phyloP scores from a whole-genome alignment of 2,888 invertebrate species.

The Nomada lathburiana region DNA sequence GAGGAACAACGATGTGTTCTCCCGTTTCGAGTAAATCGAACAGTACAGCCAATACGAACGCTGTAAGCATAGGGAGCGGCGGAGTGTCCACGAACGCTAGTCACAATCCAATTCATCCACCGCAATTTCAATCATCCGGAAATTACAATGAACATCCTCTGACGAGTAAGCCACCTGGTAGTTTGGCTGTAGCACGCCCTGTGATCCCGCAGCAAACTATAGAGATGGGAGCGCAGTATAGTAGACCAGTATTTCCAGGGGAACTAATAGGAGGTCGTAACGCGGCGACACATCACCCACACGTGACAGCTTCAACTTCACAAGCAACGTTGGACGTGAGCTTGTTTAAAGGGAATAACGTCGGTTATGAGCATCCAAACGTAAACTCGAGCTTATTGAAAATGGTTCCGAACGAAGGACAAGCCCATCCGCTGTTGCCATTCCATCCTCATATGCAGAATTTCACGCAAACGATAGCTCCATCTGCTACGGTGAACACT shows the following conservation, averaged over 20 bases:
- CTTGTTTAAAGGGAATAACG: slow-evolving; percentile 77
- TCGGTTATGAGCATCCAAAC: slow-evolving; percentile 77
- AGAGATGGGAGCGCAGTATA: slow-evolving; percentile 77
- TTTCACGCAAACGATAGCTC: slow-evolving; percentile 80
- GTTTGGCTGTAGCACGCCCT: slow-evolving; percentile 81
- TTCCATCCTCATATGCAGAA: slow-evolving; percentile 80
- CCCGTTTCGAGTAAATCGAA: slow-evolving; percentile 89
- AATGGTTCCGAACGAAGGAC: slow-evolving; percentile 82
- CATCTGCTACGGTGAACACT: slow-evolving; percentile 82
- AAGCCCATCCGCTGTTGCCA: slow-evolving; percentile 76
- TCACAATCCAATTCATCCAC: slow-evolving; percentile 78
- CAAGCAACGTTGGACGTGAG: slow-evolving; percentile 78
- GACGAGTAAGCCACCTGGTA: slow-evolving; percentile 78
- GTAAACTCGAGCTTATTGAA: slow-evolving; percentile 83
- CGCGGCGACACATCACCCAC: slow-evolving; percentile 72
- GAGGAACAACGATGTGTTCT: slow-evolving; percentile 91
- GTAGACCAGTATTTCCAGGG: slow-evolving; percentile 77
- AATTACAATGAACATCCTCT: slow-evolving; percentile 77
- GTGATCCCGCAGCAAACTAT: slow-evolving; percentile 77
- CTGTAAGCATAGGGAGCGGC: slow-evolving; percentile 65
- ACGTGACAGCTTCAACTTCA: slow-evolving; percentile 77
- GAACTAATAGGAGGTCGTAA: slow-evolving; percentile 74
- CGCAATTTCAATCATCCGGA: slow-evolving; percentile 77
- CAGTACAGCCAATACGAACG: slow-evolving; percentile 82
- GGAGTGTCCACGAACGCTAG: slow-evolving; percentile 74